Evolutionary conservation across 2,888 invertebrate species (phyloP).

Genomic region (Zootermopsis nevadensis): DNA sequence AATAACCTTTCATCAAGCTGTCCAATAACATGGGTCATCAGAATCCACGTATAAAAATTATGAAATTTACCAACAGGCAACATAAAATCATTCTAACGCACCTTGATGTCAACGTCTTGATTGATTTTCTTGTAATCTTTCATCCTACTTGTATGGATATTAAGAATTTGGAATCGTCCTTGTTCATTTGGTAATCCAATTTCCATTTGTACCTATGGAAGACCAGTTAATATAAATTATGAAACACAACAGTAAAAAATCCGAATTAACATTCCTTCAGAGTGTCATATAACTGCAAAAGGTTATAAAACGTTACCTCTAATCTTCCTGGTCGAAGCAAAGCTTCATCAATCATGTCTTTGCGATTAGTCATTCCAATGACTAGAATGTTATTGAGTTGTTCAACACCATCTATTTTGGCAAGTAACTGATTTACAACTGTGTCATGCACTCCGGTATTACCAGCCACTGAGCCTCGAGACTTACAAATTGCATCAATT

Average conservation of each 20-base stretch:
- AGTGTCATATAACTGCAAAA: too few relatives aligned
- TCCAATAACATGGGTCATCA: too few relatives aligned
- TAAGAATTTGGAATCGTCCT: constrained; percentile 93
- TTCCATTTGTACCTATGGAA: constrained; percentile 83
- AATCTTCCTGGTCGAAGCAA: constrained; percentile 94
- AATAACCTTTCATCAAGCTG: too few relatives aligned
- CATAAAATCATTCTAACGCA: constrained; percentile 59
- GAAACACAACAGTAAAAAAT: background rate
- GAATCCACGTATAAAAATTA: background rate
- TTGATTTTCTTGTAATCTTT: constrained; percentile 89
- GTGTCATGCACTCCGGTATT: constrained; percentile 98
- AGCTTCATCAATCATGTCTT: constrained; percentile 99
- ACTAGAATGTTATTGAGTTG: constrained; percentile 99
- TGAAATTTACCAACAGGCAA: background rate
- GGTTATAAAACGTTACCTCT: constrained; percentile 69
- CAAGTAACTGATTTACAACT: constrained; percentile 97
- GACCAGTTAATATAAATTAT: background rate
- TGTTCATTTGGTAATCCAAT: constrained; percentile 95
- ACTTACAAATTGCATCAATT: constrained; percentile 99
- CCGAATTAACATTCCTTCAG: too few relatives aligned
- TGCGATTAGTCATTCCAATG: too few relatives aligned
- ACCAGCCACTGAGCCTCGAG: constrained; percentile 97
- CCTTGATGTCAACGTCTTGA: constrained; percentile 80
- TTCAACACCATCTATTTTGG: constrained; percentile 99
- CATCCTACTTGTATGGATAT: constrained; percentile 97